Evolutionary conservation across 2,797 vertebrate species (phyloP), one percentile per base, ranked within the genome.

Genomic region (Myioborus miniatus): DNA sequence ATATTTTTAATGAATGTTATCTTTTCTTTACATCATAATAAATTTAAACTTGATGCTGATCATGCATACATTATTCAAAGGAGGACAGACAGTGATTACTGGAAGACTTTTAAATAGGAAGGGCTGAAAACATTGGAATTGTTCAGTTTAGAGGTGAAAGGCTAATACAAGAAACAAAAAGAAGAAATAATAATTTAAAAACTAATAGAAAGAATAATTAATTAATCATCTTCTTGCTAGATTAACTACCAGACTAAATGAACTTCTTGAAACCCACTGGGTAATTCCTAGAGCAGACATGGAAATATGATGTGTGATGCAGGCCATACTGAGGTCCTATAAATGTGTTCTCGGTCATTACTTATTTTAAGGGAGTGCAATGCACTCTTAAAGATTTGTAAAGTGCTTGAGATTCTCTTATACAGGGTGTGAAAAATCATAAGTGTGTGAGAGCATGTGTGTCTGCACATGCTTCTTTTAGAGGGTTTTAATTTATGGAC

Each of bases 321-420:
- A 83, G 91, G 64, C 87, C 77, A 87, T 74, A 70, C 36, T 32
- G 53, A 88, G 83, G 56, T 94, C 81, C 77, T 89, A 83, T 39
- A 83, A 93, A 90, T 75, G n/a, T 85, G 68, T 87, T 84, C 68
- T 95, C 39, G 18, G 60, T 41, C 83, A 90, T 94, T 91, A 89
- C 30, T 95, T 78, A 91, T 82, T 83, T 87, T 84, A 76, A 84
- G 64, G 60, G 67, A 91, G 78, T 71, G 75, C 74, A 93, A 32
- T 50, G n/a, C 59, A 52, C 80, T 80, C 53, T 56, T 90, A 79
- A 93, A 90, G 86, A 91, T 94, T 95, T 94, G 94, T 84, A 82
- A 96, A 94, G 85, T 92, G 85, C 74, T 90, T 84, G 83, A 94
- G 56, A 93, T 93, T 93, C 64, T 87, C 74, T 87, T 90, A 22